Evolutionary conservation across 2,113 vertebrate species (phyloP).

Genomic region (Serinus canaria): DNA sequence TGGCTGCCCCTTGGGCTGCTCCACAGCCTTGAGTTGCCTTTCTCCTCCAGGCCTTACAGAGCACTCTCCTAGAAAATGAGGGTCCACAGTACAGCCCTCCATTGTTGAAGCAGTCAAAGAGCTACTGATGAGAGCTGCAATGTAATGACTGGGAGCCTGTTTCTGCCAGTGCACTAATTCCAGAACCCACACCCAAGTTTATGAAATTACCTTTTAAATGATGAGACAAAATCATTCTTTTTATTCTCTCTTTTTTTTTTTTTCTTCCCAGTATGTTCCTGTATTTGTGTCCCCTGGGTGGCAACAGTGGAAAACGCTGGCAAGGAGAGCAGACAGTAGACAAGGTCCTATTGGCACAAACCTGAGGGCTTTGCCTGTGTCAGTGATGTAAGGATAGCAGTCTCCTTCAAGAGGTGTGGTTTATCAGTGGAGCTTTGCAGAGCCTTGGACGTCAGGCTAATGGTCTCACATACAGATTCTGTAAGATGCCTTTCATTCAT

Average conservation of each 20-base stretch:
- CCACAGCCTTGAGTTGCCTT: not conserved
- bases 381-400: constrained; percentile 29
- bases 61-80: not conserved
- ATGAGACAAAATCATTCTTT: not conserved
- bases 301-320: not conserved
- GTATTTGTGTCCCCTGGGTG: not conserved
- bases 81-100: not conserved
- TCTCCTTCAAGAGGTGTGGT: constrained; percentile 40
- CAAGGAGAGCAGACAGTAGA: not conserved
- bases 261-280: not conserved
- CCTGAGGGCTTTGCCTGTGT: constrained; percentile 12
- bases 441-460: not conserved
- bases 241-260: not conserved
- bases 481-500: constrained; percentile 57
- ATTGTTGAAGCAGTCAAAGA: not conserved
- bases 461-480: constrained; percentile 30
- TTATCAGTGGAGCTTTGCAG: constrained; percentile 41
- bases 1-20: not conserved
- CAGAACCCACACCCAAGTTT: constrained; percentile 21
- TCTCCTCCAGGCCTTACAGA: not conserved
- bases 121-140: not conserved
- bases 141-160: not conserved
- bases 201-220: constrained; percentile 17
- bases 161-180: not conserved
- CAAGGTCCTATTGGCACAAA: constrained; percentile 6